A percentile compares a stretch with the other conserved stretches of the same genome.
Conservation (phyloP, 2,113 vertebrate genomes). For the Amphilophus citrinellus region DNA sequence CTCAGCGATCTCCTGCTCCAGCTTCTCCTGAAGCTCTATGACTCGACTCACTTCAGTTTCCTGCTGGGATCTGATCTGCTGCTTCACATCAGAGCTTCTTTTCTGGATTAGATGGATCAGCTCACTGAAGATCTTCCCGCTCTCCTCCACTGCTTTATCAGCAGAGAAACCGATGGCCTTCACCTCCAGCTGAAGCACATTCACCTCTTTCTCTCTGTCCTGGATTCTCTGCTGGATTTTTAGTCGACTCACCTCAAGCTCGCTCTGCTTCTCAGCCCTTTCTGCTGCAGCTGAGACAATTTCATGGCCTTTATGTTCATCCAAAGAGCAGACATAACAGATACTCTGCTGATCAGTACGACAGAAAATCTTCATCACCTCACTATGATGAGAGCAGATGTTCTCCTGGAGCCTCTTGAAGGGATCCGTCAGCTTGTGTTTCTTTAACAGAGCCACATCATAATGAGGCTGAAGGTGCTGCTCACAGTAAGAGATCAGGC, state of each 20-base stretch:
- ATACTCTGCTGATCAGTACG: conserved; percentile 14
- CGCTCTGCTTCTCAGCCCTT: conserved; percentile 7
- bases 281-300: background rate
- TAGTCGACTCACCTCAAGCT: background rate
- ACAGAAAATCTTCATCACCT: conserved; percentile 13
- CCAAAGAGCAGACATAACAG: conserved; percentile 10
- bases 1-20: background rate
- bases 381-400: background rate
- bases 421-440: background rate
- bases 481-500: conserved; percentile 5
- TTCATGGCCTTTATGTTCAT: conserved; percentile 6
- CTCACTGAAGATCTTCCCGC: background rate
- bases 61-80: background rate
- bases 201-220: background rate
- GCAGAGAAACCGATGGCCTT: background rate
- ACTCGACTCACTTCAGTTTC: background rate
- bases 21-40: background rate
- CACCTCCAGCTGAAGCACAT: background rate
- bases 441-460: conserved; percentile 3
- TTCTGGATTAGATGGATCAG: background rate
- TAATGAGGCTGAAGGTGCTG: conserved; percentile 11
- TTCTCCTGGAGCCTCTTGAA: conserved; percentile 13
- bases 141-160: background rate
- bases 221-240: background rate
- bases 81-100: background rate